Conservation (phyloP, 2,888 invertebrate genomes). For the Lymantria dispar region DNA sequence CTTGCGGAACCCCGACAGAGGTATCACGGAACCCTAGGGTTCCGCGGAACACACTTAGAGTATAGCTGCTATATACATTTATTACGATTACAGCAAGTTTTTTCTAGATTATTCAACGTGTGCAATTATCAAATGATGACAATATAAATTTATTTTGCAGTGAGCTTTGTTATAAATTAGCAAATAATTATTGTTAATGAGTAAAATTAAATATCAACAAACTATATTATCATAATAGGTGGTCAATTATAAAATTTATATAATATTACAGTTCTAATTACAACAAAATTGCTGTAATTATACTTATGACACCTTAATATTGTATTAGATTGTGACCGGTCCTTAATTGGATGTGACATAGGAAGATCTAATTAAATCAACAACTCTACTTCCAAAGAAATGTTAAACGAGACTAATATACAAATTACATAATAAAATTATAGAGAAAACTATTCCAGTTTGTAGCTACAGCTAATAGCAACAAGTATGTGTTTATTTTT, state of each 20-base stretch:
- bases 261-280: not conserved
- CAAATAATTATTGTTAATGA: not conserved
- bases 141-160: too few species aligned
- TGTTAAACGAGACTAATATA: constrained; percentile 3
- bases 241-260: not conserved
- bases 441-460: constrained; percentile 1
- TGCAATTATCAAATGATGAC: too few species aligned
- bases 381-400: constrained; percentile 2
- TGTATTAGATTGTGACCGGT: not conserved
- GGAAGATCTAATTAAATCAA: constrained; percentile 3
- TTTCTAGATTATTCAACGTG: not conserved
- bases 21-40: too few species aligned
- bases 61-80: not conserved
- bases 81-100: too few species aligned
- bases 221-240: not conserved
- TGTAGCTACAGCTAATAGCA: constrained; percentile 1
- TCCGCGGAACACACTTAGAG: too few species aligned
- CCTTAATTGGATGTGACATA: not conserved
- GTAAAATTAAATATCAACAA: not conserved
- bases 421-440: constrained; percentile 5
- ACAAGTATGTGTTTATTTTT: too few species aligned
- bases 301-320: not conserved
- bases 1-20: too few species aligned
- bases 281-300: not conserved
- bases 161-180: too few species aligned